Evolutionary conservation across 2,113 vertebrate genomes (phyloP).

Genomic region (Merops nubicus): DNA sequence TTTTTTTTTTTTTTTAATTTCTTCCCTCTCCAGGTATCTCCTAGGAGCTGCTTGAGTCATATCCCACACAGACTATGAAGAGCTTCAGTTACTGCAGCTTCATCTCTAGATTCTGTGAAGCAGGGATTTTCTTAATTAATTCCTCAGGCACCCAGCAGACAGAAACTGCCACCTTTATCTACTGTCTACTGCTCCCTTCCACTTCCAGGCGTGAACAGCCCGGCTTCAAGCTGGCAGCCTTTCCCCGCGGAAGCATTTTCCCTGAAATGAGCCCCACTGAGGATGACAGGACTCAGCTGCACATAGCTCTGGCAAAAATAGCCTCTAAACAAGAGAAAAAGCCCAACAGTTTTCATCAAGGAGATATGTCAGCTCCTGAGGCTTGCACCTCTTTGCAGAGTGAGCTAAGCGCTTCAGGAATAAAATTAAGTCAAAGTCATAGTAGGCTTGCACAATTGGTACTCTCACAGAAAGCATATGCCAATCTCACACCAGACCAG

Average conservation of each 20-base stretch:
- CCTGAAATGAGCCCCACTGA: background rate
- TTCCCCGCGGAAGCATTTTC: background rate
- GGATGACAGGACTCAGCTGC: background rate
- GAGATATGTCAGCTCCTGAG: background rate
- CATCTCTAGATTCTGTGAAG: background rate
- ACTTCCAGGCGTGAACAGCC: background rate
- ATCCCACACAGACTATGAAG: background rate
- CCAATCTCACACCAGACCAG: background rate
- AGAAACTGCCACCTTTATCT: constrained; percentile 44
- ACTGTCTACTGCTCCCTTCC: background rate
- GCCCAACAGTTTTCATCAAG: background rate
- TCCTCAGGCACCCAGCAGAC: constrained; percentile 35
- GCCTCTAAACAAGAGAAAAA: background rate
- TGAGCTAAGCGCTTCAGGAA: background rate
- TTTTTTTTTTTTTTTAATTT: background rate
- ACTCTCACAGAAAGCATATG: background rate
- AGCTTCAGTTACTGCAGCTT: background rate
- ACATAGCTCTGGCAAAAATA: background rate
- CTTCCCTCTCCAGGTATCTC: background rate
- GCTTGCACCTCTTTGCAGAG: background rate
- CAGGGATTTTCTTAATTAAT: constrained; percentile 31
- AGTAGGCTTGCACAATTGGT: background rate
- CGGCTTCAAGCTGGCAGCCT: background rate
- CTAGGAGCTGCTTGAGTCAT: background rate
- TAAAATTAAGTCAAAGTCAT: background rate